Evolutionary conservation across 2,113 vertebrate genomes (phyloP), one percentile per base, ranked within the genome.

Genomic region (Engystomops pustulosus): DNA sequence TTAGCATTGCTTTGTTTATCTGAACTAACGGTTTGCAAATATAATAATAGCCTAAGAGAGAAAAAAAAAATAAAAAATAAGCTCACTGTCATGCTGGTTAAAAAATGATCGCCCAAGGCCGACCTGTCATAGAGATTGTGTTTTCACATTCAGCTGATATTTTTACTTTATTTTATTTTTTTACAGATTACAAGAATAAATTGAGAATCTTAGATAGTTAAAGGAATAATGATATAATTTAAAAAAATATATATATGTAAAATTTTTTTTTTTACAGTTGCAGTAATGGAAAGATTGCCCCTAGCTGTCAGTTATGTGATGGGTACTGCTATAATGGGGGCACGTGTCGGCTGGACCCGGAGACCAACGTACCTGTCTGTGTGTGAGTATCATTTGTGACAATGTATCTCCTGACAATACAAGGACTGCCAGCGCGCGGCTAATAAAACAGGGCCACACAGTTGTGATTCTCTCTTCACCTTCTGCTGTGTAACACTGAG

Each of bases 321-420:
- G 98, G 98, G 82, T 99, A 97, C 94, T 99, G 98, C 89, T 99
- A 99, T 92, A 99, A 99, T 70, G 97, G 97, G 86, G 98, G 97
- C 87, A 98, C 95, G 8, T 99, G 98, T 90, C 96, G 97, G 86
- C 94, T 99, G 91, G 97, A 99, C 91, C 95, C 96, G 0, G 96
- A 99, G 91, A 98, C 96, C 90, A 98, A 94, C 86, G 88, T 97
- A 83, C 98, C 97, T 89, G 94, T 96, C 90, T 99, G 98, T 92
- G 91, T 97, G 98, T 99, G 95, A 98, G 98, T 99, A 95, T 91
- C 89, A 67, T 23, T 81, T 65, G 68, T 1, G 27, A 81, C 7
- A 76, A 76, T 70, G 2, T 10, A 68, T 18, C 12, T 69, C 60
- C 20, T 34, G 75, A 6, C 36, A 68, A 41, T 78, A 78, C 34